Conservation (phyloP, 2,113 vertebrate genomes). For the Cinclus mexicanus region DNA sequence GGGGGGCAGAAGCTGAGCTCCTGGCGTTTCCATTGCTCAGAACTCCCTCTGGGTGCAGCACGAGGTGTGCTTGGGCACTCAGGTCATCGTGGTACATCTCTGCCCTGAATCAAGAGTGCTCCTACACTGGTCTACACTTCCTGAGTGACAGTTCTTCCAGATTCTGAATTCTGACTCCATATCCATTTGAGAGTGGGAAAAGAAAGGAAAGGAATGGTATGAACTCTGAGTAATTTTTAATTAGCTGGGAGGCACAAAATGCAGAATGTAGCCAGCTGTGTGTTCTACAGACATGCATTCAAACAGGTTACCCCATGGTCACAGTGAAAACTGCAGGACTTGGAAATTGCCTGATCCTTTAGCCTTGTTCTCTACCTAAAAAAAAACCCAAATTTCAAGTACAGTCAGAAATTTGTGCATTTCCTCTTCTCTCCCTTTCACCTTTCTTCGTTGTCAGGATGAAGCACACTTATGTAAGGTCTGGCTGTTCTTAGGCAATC, state of each 20-base stretch:
- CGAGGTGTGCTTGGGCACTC: too few relatives aligned
- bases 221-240: neutral
- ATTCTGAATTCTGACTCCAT: neutral
- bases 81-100: rapidly evolving
- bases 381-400: neutral
- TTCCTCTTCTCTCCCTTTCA: neutral
- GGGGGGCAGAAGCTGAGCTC: neutral
- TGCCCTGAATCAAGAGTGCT: neutral
- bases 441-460: neutral
- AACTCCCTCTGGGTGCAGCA: neutral
- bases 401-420: neutral
- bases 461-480: neutral
- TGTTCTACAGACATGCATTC: neutral
- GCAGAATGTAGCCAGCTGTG: rapidly evolving
- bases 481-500: neutral
- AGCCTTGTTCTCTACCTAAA: neutral
- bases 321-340: neutral
- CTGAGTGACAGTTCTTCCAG: neutral
- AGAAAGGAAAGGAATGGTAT: neutral
- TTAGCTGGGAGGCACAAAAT: neutral
- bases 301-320: neutral
- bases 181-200: neutral
- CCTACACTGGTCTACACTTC: rapidly evolving
- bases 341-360: neutral
- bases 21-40: neutral